Conservation (phyloP, 2,113 vertebrate species). For the Chloroceryle aenea region DNA sequence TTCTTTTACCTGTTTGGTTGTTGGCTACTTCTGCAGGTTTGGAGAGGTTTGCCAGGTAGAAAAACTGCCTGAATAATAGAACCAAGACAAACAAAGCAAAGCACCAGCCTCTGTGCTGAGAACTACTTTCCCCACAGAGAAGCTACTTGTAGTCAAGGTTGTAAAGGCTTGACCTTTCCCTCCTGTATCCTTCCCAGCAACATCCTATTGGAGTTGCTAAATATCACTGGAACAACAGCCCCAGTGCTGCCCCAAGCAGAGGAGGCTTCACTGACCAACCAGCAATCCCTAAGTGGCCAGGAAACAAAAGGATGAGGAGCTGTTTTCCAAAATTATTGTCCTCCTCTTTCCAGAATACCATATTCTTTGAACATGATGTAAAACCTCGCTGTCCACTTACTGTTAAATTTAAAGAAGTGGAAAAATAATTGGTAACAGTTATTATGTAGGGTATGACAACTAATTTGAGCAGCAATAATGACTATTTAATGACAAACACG, state of each 20-base stretch:
- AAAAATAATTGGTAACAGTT: conserved; percentile 7
- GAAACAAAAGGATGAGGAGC: conserved; percentile 51
- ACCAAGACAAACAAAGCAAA: conserved; percentile 41
- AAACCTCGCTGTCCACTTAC: conserved; percentile 5
- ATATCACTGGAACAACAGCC: conserved; percentile 24
- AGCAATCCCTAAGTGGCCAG: conserved; percentile 37
- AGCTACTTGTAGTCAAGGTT: neutral
- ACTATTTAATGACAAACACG: conserved; percentile 55
- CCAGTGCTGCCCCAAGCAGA: neutral
- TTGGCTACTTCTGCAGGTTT: neutral
- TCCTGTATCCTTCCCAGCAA: neutral
- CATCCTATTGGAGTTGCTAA: neutral
- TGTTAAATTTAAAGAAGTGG: conserved; percentile 15
- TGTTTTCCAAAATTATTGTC: conserved; percentile 36
- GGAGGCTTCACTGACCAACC: conserved; percentile 39
- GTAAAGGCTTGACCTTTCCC: conserved; percentile 38
- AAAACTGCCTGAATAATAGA: conserved; percentile 40
- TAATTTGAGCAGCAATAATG: conserved; percentile 60
- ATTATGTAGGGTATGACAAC: conserved; percentile 27
- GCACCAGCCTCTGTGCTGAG: neutral
- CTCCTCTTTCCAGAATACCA: neutral
- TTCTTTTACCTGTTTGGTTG: conserved; percentile 32
- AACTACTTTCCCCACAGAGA: conserved; percentile 30
- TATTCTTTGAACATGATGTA: neutral
- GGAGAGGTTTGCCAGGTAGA: neutral